These are phyloP conservation scores for Pygoscelis adeliae DNA, from an alignment of 2,113 vertebrate species.

Conservation along the genomic window DNA sequence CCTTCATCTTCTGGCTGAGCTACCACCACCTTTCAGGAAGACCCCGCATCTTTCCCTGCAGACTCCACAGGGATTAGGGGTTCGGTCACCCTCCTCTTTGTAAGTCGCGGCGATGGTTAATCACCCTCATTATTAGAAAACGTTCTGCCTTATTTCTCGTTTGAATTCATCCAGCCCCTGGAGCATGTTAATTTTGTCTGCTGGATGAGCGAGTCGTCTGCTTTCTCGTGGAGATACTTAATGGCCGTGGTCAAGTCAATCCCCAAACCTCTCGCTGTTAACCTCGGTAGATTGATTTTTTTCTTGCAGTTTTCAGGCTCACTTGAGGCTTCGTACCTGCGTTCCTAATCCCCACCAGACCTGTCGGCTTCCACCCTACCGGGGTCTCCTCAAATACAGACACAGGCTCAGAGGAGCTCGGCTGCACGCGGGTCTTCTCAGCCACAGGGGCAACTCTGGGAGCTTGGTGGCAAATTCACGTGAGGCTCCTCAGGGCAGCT, in stretches of 20 bases:
- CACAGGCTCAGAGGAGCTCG: accelerated
- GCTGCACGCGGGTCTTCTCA: background rate
- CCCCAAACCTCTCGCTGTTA: background rate
- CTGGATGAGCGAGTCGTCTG: background rate
- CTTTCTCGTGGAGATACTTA: background rate
- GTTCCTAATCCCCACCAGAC: background rate
- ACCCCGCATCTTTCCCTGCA: background rate
- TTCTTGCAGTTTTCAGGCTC: background rate
- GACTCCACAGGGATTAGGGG: background rate
- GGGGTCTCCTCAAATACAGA: background rate
- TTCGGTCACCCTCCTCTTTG: background rate
- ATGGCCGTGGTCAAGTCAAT: background rate
- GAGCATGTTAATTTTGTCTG: background rate
- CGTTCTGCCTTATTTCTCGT: background rate
- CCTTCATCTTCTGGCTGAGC: background rate
- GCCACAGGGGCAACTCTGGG: background rate
- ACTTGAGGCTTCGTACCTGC: background rate
- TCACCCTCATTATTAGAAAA: background rate
- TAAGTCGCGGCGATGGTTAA: background rate
- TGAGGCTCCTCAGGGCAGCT: background rate
- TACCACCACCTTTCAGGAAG: background rate
- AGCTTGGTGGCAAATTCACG: background rate
- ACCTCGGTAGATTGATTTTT: background rate
- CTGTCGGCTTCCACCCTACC: background rate
- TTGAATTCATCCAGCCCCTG: background rate